Percentiles rank a stretch among this genome's conserved stretches.
Evolutionary conservation across 2,888 invertebrate species (phyloP).

Genomic region (Lasioglossum leucozonium): DNA sequence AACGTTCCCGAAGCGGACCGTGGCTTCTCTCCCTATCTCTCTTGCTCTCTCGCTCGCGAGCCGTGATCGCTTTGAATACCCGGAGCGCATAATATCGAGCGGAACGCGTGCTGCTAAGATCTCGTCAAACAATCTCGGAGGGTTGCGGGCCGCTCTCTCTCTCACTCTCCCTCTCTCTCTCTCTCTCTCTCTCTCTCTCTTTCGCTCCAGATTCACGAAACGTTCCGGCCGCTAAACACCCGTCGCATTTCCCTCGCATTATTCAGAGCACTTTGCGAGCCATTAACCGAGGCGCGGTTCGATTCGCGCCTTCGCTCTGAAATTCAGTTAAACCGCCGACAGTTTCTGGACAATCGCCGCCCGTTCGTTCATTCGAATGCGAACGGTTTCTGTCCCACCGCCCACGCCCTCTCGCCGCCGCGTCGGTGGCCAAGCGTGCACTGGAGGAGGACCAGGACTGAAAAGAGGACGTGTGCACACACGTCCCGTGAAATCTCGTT

Average conservation of each 20-base stretch:
- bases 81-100: conserved; percentile 1
- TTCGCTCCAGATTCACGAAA: conserved; percentile 25
- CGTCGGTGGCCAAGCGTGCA: conserved; percentile 3
- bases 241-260: conserved; percentile 20
- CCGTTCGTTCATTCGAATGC: conserved; percentile 30
- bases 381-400: neutral
- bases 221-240: conserved; percentile 25
- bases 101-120: neutral
- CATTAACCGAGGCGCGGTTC: conserved; percentile 36
- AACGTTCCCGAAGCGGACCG: neutral
- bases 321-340: conserved; percentile 49
- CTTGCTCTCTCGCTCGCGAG: neutral
- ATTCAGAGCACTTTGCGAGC: conserved; percentile 29
- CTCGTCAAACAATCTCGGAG: conserved; percentile 24
- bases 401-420: neutral
- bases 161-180: neutral
- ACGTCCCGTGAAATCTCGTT: conserved; percentile 63
- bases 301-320: conserved; percentile 38
- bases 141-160: neutral
- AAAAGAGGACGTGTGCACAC: conserved; percentile 54
- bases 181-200: neutral
- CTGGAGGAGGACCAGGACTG: neutral
- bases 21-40: neutral
- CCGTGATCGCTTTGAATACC: neutral
- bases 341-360: conserved; percentile 42